phyloP scores from a whole-genome alignment of 1,140 invertebrate species.

The Drosophila ficusphila region DNA sequence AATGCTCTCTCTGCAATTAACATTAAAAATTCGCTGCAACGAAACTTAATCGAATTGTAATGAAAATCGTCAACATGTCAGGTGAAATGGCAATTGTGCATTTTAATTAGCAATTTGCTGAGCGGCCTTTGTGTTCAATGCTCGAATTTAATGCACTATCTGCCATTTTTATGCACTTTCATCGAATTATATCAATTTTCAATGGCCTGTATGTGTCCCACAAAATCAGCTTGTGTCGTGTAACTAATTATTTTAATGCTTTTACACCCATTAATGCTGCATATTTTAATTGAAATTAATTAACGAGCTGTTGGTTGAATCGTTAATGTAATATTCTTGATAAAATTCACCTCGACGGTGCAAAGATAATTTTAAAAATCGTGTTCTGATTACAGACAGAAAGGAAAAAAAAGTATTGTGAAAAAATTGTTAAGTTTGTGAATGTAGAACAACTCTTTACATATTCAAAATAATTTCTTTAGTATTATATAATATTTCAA shows the following conservation, averaged over 20 bases:
- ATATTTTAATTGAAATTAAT: slow-evolving; percentile 76
- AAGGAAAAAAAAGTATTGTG: background rate
- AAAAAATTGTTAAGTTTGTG: background rate
- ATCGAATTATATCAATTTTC: slow-evolving; percentile 53
- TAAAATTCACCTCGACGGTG: background rate
- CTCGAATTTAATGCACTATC: slow-evolving; percentile 60
- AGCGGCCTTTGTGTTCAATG: slow-evolving; percentile 37
- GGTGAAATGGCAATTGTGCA: slow-evolving; percentile 43
- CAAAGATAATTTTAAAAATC: slow-evolving; percentile 12
- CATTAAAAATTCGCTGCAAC: slow-evolving; percentile 15
- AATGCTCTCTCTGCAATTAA: slow-evolving; percentile 47
- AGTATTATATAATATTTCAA: background rate
- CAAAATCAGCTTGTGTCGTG: slow-evolving; percentile 31
- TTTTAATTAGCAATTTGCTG: slow-evolving; percentile 71
- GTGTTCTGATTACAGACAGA: slow-evolving; percentile 4
- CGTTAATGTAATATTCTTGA: slow-evolving; percentile 46
- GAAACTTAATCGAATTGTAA: slow-evolving; percentile 74
- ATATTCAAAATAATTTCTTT: too few species aligned
- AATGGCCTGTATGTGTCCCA: slow-evolving; percentile 3
- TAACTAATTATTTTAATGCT: slow-evolving; percentile 79
- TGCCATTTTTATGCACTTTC: slow-evolving; percentile 46
- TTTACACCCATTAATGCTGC: slow-evolving; percentile 62
- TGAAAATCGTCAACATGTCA: slow-evolving; percentile 67
- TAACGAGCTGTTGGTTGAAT: slow-evolving; percentile 48
- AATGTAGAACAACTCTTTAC: too few species aligned